Evolutionary conservation across 2,888 invertebrate species (phyloP), one percentile per base, ranked within the genome.

Genomic region (Furcula furcula): DNA sequence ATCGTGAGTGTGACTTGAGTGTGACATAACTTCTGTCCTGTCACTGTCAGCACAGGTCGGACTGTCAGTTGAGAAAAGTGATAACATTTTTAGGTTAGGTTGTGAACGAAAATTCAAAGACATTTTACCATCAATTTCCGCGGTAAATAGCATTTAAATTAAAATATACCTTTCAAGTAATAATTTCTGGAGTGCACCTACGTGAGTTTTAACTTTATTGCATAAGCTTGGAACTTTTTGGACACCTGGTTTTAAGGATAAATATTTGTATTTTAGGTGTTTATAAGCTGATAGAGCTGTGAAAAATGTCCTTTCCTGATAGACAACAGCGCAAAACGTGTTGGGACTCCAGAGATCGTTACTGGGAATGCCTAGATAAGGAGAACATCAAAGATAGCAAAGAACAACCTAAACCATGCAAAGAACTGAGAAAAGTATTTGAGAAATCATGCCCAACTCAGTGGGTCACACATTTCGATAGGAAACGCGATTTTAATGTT

Each of bases 391-490:
- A 92, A 61, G 93, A 92, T 33, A 90, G 87, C 68, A 79, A 89
- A 31, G 78, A 76, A 35, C 77, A 76, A 48, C 86, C 85, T 5
- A 88, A 85, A 55, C 86, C 80, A 42, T 98, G 98, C 77, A 76
- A 83, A 43, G 90, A 93, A 61, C 80, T 95, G 54, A 92, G 96
- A 49, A 91, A 93, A 81, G 52, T 92, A 31, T 96, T 94, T 72
- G 95, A 95, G 86, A 90, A 91, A 42, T 92, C 92, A 13, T 97
- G 97, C 69, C 94, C 96, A 1, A 76, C 91, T 1, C 94, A 95
- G 75, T 97, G 97, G 98, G 96, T 98, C 26, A 95, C 95, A 72
- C 97, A 98, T 85, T 98, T 98, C 78, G 97, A 97, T 86, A 92
- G 96, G 60, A 97, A 96, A 81, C 89, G 96, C 65, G 94, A 94